phyloP scores from a whole-genome alignment of 2,113 vertebrate species.

The Ictalurus furcatus region DNA sequence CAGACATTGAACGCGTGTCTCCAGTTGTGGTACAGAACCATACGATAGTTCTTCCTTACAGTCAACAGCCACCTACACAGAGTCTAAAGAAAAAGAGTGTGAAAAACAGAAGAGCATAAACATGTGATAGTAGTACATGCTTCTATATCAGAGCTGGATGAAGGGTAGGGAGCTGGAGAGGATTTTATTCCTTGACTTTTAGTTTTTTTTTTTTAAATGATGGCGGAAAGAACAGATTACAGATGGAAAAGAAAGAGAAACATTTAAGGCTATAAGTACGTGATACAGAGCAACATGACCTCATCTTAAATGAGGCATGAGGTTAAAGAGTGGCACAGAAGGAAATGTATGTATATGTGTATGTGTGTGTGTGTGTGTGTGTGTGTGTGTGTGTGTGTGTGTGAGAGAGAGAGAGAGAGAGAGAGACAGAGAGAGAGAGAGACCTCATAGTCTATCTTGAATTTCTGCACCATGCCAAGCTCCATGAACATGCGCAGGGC shows the following conservation, averaged over 20 bases:
- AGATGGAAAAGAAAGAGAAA: neutral
- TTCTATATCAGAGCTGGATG: neutral
- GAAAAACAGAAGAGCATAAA: neutral
- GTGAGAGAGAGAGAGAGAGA: neutral
- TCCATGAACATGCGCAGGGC: conserved; percentile 98
- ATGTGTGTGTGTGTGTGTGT: neutral
- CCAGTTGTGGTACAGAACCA: conserved; percentile 99
- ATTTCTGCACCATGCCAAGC: conserved; percentile 97
- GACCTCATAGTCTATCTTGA: conserved; percentile 99
- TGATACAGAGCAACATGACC: conserved; percentile 5
- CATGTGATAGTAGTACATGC: neutral
- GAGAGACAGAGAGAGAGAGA: conserved; percentile 51
- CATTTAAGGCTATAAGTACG: neutral
- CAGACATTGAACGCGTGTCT: conserved; percentile 98
- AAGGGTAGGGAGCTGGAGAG: neutral
- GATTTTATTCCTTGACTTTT: conserved; percentile 18
- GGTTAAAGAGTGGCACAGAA: neutral
- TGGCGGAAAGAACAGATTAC: neutral
- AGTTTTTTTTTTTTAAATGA: neutral
- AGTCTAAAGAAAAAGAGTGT: conserved; percentile 73
- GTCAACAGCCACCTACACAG: conserved; percentile 98
- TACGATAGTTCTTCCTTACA: conserved; percentile 96
- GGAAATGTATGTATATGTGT: neutral
- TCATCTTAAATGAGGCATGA: neutral
- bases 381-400: neutral